Evolutionary conservation across 2,113 vertebrate genomes (phyloP).

Genomic region (Cariama cristata): DNA sequence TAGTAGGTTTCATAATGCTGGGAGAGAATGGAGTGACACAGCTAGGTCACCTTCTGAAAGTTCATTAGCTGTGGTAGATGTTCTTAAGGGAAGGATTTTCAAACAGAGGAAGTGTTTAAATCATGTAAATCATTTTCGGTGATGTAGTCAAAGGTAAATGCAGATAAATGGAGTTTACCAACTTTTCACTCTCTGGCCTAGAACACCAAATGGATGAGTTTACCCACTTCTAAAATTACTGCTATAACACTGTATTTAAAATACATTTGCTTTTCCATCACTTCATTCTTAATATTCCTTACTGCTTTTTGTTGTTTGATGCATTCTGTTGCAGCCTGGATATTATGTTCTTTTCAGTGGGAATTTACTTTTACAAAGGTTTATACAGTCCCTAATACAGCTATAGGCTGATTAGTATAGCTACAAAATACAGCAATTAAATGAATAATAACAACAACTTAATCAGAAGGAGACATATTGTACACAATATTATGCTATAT

Average conservation of each 20-base stretch:
- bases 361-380: not conserved
- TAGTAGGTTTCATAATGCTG: not conserved
- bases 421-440: not conserved
- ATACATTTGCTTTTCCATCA: not conserved
- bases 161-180: not conserved
- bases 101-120: not conserved
- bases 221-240: not conserved
- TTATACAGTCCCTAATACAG: not conserved
- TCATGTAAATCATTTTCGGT: not conserved
- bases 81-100: not conserved
- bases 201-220: not conserved
- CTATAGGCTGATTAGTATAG: not conserved
- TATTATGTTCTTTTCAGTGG: not conserved
- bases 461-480: not conserved
- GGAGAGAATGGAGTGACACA: not conserved
- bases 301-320: not conserved
- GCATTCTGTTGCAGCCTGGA: not conserved
- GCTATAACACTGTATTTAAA: not conserved
- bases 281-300: not conserved
- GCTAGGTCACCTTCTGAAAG: not conserved
- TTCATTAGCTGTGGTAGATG: not conserved
- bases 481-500: not conserved
- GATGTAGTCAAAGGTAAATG: not conserved
- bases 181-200: not conserved
- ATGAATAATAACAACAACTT: not conserved